Evolutionary conservation across 2,113 vertebrate species (phyloP), one percentile per base, ranked within the genome.

Genomic region (Ophiodon elongatus): DNA sequence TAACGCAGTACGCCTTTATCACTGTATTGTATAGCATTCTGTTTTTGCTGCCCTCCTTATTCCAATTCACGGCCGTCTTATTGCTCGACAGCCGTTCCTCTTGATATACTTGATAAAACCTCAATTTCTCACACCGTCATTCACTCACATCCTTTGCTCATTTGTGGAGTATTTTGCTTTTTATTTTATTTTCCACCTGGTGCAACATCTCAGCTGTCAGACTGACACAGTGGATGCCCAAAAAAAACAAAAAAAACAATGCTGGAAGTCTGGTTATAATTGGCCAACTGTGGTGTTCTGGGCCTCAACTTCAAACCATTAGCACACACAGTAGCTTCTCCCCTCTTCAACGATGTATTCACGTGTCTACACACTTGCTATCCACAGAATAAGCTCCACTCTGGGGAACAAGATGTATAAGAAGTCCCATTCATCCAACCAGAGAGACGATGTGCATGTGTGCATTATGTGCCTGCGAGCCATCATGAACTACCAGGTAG

Each of bases 401-500:
- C 74, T 96, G 39, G 81, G 82, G 6, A 96, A 96, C 92, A 96
- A 95, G 90, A 91, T 97, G 0, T 83, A 97, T 83, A 93, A 95
- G 79, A 96, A 94, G 86, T 94, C 96, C 0, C 96, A 95, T 37
- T 91, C 96, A 0, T 94, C 95, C 80, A 94, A 82, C 92, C 97
- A 97, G 91, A 98, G 97, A 92, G 98, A 99, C 0, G 98, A 99
- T 0, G 96, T 99, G 19, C 98, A 99, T 0, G 94, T 99, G 41
- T 99, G 98, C 91, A 98, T 99, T 69, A 99, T 99, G 98, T 99
- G 98, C 43, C 93, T 99, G 67, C 95, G 98, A 0, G 98, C 98
- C 86, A 99, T 99, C 95, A 99, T 99, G 98, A 99, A 99, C 93
- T 99, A 99, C 86, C 98, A 99, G 98, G 98, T 99, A 90, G 1